phyloP scores from a whole-genome alignment of 23 tunicate species.

The Diplosoma virens region DNA sequence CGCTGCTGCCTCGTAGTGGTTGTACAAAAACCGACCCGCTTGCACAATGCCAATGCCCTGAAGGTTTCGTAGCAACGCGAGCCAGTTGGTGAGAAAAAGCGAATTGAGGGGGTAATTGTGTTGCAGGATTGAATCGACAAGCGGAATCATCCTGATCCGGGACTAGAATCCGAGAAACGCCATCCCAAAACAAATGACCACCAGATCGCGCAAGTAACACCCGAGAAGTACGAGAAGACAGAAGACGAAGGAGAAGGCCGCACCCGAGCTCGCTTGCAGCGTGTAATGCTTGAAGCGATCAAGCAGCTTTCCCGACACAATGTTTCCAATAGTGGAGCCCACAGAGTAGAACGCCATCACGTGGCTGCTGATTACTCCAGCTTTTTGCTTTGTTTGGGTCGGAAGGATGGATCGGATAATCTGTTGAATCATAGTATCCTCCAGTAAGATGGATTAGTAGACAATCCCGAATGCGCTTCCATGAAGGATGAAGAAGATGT shows the following conservation, averaged over 20 bases:
- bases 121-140: not conserved
- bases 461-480: too few species aligned
- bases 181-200: not conserved
- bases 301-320: not conserved
- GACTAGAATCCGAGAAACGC: not conserved
- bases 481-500: too few species aligned
- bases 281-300: not conserved
- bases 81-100: not conserved
- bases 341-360: not conserved
- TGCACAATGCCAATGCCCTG: not conserved
- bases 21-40: not conserved
- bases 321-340: not conserved
- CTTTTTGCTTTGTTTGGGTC: not conserved
- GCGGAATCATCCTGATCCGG: not conserved
- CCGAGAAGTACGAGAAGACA: not conserved
- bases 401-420: not conserved
- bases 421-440: not conserved
- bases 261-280: not conserved
- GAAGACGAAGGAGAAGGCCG: not conserved
- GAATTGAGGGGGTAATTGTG: not conserved
- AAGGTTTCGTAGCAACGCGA: not conserved
- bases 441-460: too few species aligned
- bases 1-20: not conserved
- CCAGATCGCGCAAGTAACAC: not conserved
- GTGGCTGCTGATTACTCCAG: not conserved